Percentiles rank a stretch among this genome's conserved stretches.
Conservation (phyloP, 1,140 invertebrate genomes). For the Laupala kohalensis region DNA sequence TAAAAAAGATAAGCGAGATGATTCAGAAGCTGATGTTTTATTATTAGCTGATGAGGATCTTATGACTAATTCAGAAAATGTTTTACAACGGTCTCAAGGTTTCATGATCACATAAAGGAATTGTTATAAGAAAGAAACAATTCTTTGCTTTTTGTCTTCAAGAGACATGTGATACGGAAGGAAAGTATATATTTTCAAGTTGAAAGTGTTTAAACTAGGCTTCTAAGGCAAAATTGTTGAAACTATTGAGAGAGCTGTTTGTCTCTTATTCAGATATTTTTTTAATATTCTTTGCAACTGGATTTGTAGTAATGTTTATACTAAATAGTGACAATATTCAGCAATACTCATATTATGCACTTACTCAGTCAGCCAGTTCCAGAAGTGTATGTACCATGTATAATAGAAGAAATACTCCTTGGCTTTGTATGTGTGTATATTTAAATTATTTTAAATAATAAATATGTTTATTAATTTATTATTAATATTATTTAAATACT, state of each 20-base stretch:
- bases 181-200: not conserved
- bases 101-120: not conserved
- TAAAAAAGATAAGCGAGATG: slow-evolving; percentile 23
- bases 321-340: not conserved
- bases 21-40: slow-evolving; percentile 37
- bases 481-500: too few relatives aligned
- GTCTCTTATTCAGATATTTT: not conserved
- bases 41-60: slow-evolving; percentile 36
- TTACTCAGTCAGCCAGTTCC: too few relatives aligned
- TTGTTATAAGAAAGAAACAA: not conserved
- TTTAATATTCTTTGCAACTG: not conserved
- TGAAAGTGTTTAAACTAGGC: not conserved
- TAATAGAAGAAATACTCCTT: too few relatives aligned
- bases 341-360: too few relatives aligned
- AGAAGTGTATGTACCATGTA: too few relatives aligned
- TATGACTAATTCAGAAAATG: slow-evolving; percentile 19
- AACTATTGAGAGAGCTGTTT: not conserved
- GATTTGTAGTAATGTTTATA: not conserved
- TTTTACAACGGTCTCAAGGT: slow-evolving; percentile 7
- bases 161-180: not conserved
- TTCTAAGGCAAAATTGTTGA: not conserved
- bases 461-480: too few relatives aligned
- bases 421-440: too few relatives aligned
- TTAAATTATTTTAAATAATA: too few relatives aligned
- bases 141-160: not conserved